These are phyloP conservation scores for Sphaeridia pumilis DNA, from an alignment of 2,888 invertebrate species.

Conservation along the genomic window DNA sequence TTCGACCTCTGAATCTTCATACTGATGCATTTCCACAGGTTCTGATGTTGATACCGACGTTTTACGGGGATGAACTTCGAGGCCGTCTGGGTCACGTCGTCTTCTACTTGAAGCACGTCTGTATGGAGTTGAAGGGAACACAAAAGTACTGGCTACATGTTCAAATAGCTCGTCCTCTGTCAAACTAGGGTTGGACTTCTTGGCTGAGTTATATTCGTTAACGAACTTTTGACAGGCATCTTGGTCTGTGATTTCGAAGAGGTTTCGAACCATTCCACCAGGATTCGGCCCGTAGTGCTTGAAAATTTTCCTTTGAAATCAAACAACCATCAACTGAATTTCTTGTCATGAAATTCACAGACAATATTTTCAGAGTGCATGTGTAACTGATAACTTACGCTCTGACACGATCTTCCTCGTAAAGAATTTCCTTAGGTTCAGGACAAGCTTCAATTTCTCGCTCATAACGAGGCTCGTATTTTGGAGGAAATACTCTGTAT, in stretches of 20 bases:
- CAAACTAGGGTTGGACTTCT: conserved; percentile 44
- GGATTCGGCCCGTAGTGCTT: conserved; percentile 35
- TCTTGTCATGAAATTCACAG: neutral
- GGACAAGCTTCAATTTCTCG: conserved; percentile 48
- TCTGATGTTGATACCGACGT: neutral
- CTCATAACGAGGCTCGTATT: conserved; percentile 64
- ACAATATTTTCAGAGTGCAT: neutral
- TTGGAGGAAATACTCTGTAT: conserved; percentile 82
- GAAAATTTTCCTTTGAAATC: conserved; percentile 40
- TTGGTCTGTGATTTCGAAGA: conserved; percentile 15
- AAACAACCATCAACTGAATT: conserved; percentile 2
- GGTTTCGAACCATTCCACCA: conserved; percentile 19
- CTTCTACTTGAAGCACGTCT: neutral
- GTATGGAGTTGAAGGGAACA: conserved; percentile 29
- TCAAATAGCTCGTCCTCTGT: conserved; percentile 46
- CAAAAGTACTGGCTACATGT: conserved; percentile 43
- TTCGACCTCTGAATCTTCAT: conserved; percentile 4
- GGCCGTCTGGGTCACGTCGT: neutral
- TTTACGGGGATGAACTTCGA: neutral
- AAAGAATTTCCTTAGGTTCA: conserved; percentile 59
- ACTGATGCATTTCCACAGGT: neutral
- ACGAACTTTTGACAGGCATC: conserved; percentile 42
- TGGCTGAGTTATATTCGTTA: conserved; percentile 49
- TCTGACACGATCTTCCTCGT: conserved; percentile 68
- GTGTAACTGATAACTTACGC: conserved; percentile 66